These are phyloP conservation scores for Pomacea maculata DNA, from an alignment of 1,140 invertebrate genomes.

Conservation along the genomic window DNA sequence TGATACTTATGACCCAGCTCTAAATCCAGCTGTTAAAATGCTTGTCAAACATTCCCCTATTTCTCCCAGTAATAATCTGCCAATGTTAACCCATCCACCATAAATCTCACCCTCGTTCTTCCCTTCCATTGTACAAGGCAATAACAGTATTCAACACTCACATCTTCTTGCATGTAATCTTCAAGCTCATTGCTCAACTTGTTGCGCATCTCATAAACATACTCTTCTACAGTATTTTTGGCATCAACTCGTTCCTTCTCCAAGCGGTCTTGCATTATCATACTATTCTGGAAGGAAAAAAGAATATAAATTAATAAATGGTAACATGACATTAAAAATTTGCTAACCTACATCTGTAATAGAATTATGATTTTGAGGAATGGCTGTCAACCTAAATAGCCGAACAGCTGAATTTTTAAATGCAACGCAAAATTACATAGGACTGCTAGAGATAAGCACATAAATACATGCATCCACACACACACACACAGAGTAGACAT, in stretches of 20 bases:
- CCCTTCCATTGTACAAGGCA: not conserved
- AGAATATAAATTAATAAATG: not conserved
- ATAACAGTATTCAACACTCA: conserved; percentile 52
- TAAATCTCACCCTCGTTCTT: not conserved
- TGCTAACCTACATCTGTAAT: not conserved
- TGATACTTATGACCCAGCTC: too few relatives aligned
- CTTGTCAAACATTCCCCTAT: too few relatives aligned
- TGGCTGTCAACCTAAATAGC: too few relatives aligned
- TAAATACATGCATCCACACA: too few relatives aligned
- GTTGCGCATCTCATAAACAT: conserved; percentile 93
- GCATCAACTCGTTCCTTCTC: conserved; percentile 95
- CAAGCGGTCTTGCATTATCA: conserved; percentile 87
- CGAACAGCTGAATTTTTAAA: too few relatives aligned
- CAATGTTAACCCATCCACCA: not conserved
- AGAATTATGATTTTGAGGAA: too few relatives aligned
- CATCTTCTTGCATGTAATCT: conserved; percentile 79
- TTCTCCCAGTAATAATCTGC: not conserved
- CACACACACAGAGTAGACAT: too few relatives aligned
- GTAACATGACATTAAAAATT: not conserved
- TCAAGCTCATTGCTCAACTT: conserved; percentile 82
- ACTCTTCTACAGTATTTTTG: conserved; percentile 97
- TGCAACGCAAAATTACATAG: too few relatives aligned
- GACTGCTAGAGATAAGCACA: too few relatives aligned
- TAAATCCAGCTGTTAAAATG: too few relatives aligned
- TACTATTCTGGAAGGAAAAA: conserved; percentile 73